Base-by-base conservation (phyloP, 2,888 invertebrate genomes). In the Camptogramma bilineatum region DNA sequence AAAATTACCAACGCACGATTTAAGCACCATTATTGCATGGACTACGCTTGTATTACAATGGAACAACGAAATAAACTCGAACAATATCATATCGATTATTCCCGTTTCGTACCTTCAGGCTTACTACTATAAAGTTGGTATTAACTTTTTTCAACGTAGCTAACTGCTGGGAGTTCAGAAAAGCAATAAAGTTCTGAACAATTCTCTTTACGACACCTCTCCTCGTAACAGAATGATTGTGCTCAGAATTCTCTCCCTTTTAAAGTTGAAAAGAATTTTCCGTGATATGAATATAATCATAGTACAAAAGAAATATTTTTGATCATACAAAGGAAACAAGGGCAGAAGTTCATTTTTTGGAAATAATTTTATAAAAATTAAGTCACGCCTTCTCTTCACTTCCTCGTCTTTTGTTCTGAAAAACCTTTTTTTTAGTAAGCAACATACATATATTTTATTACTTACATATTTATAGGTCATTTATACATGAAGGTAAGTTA, bases 161-260 rank as follows among this genome's bases (percentile, higher is more conserved):
- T 82, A 84, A 85, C 81, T 79, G 81, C 75, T 73, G 66, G 70
- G 73, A 82, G 75, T 78, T 79, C 75, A 78, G 77, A 74, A 71
- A 71, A 74, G 83, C 78, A 83, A 83, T 89, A 88, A 90, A 90
- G 84, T 83, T 87, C 75, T 81, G 77, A 80, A 82, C 85, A 82
- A 86, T 85, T 87, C 87, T 81, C 86, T 90, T 90, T 88, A 90
- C 82, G 87, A 86, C 79, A 77, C 76, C 74, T 76, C 81, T 79
- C 73, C 80, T 84, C 84, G 88, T 87, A 86, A 85, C 86, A 76
- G 76, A 84, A 87, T 85, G 85, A 89, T 88, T 88, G 86, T 81
- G 76, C 78, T 74, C 81, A 80, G 82, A 83, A 82, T 77, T 81
- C 81, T 78, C 76, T 74, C 75, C 80, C 80, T 80, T 28, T 83